Evolutionary conservation across 92 coral and sea anemone genomes (phyloP).

Genomic region (Micromussa lordhowensis): DNA sequence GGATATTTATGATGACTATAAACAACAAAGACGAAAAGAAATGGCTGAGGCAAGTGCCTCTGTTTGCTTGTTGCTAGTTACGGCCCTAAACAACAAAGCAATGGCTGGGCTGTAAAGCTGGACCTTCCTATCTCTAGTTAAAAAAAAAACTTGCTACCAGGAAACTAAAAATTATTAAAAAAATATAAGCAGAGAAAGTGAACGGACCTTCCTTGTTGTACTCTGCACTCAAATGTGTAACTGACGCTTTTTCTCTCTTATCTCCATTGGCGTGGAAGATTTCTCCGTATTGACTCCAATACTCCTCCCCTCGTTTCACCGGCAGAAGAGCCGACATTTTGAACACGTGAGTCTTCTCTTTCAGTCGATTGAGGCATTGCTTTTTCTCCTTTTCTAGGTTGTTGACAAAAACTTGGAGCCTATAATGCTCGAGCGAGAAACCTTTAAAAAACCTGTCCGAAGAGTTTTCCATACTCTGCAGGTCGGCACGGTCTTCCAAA

Average conservation of each 20-base stretch:
- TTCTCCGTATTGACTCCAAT: slow-evolving; percentile 81
- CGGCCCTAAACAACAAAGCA: no score
- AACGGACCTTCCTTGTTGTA: slow-evolving; percentile 26
- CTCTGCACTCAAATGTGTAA: slow-evolving; percentile 16
- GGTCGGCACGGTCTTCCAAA: neutral
- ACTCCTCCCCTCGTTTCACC: slow-evolving; percentile 53
- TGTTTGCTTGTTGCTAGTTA: no score
- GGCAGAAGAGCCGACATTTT: slow-evolving; percentile 78
- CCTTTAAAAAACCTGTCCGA: slow-evolving; percentile 36
- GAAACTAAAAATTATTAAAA: neutral
- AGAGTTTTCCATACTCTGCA: slow-evolving; percentile 19
- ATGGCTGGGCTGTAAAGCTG: no score
- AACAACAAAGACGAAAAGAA: no score
- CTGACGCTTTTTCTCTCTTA: slow-evolving; percentile 39
- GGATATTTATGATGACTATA: no score
- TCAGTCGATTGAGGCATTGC: slow-evolving; percentile 69
- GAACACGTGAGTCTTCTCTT: slow-evolving; percentile 74
- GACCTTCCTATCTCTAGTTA: no score
- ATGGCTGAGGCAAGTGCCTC: no score
- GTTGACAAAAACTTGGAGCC: slow-evolving; percentile 64
- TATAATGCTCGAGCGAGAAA: slow-evolving; percentile 74
- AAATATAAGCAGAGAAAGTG: neutral
- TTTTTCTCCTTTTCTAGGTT: slow-evolving; percentile 70
- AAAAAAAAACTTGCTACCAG: neutral
- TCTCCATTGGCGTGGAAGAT: slow-evolving; percentile 85